These are phyloP conservation scores for Prosapia bicincta DNA, from an alignment of 2,888 invertebrate genomes.

Conservation along the genomic window DNA sequence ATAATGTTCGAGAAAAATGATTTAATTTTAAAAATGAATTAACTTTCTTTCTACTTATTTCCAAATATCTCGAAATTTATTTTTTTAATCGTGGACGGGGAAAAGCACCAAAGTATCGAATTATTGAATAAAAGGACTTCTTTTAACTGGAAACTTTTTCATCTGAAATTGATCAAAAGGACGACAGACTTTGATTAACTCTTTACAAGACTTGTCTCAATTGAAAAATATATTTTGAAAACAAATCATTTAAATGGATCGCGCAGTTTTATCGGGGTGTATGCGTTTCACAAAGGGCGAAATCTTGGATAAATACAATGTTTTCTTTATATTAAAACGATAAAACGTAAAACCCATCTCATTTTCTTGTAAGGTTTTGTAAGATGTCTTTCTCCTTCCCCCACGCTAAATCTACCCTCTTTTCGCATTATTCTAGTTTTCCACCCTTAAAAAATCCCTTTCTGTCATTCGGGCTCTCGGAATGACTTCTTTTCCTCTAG, in stretches of 20 bases:
- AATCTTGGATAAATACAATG: background rate
- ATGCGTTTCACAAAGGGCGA: background rate
- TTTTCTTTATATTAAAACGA: background rate
- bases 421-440: background rate
- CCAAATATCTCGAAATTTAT: background rate
- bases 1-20: too few relatives aligned
- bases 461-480: slow-evolving; percentile 11
- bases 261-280: too few relatives aligned
- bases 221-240: slow-evolving; percentile 17
- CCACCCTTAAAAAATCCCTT: slow-evolving; percentile 7
- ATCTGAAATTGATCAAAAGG: slow-evolving; percentile 5
- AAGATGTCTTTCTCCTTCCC: background rate
- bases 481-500: slow-evolving; percentile 13
- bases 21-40: too few relatives aligned
- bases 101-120: background rate
- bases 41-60: too few relatives aligned
- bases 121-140: background rate
- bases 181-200: slow-evolving; percentile 2
- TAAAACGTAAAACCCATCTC: background rate
- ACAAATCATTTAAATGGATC: slow-evolving; percentile 24
- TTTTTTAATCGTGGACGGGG: background rate
- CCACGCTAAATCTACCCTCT: background rate
- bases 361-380: background rate
- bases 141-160: background rate
- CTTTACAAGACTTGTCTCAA: background rate